Evolutionary conservation across 2,888 invertebrate species (phyloP).

Genomic region (Leptarthrus brevirostris): DNA sequence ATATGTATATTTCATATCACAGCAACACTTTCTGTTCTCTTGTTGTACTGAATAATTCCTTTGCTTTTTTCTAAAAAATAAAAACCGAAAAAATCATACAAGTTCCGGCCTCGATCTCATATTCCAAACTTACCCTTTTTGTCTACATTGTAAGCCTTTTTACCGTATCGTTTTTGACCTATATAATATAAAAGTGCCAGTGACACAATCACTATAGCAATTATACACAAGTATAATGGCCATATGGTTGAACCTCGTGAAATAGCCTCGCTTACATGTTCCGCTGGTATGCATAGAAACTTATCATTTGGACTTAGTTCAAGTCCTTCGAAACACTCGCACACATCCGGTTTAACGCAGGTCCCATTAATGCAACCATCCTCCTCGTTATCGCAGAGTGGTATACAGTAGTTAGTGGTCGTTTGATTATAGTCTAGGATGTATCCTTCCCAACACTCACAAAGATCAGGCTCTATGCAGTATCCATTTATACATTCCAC

Average conservation of each 20-base stretch:
- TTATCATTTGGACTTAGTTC: neutral
- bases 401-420: slow-evolving; percentile 12
- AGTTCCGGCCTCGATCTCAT: neutral
- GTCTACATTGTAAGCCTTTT: slow-evolving; percentile 18
- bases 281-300: neutral
- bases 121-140: slow-evolving; percentile 18
- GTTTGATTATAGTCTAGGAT: slow-evolving; percentile 40
- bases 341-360: slow-evolving; percentile 54
- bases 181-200: neutral
- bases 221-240: neutral
- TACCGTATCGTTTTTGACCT: neutral
- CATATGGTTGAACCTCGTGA: neutral
- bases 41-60: neutral
- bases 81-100: neutral
- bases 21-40: slow-evolving; percentile 1
- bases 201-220: neutral
- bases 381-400: slow-evolving; percentile 36
- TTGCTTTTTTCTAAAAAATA: slow-evolving; percentile 7
- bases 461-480: slow-evolving; percentile 58
- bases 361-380: slow-evolving; percentile 54
- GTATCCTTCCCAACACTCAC: slow-evolving; percentile 55
- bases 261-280: neutral
- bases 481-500: slow-evolving; percentile 68
- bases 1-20: slow-evolving; percentile 24
- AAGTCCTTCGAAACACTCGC: slow-evolving; percentile 55